Base-by-base conservation (phyloP, 2,888 invertebrate species). In the Erpobdella octoculata region DNA sequence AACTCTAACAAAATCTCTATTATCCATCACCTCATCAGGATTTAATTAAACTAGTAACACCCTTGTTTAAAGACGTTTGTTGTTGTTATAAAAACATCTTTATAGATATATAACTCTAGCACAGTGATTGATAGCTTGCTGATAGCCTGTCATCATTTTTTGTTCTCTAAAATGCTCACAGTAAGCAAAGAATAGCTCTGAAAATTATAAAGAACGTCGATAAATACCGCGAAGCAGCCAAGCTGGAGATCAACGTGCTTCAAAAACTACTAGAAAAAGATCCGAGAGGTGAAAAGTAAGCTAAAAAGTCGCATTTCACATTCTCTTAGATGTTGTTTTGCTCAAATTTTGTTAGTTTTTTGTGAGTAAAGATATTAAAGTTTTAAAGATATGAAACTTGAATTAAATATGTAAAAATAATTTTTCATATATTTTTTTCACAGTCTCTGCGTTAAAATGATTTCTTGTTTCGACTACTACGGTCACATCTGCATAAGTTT, bases 201-300 rank as follows among this genome's bases (percentile, higher is more conserved):
- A 98, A 98, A 86, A 94, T 99, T 78, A 98, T 98, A 81, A 98
- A 98, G 86, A 98, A 97, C 86, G 96, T 98, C 76, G 94, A 95
- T 84, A 98, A 98, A 86, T 98, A 98, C 85, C 88, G 97, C 82
- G 97, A 98, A 86, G 98, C 98, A 79, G 98, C 98, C 78, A 95
- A 94, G 86, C 87, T 98, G 81, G 98, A 99, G 86, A 97, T 99
- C 78, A 96, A 96, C 85, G 97, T 96, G 71, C 87, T 99, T 83
- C 93, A 97, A 85, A 96, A 94, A 85, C 88, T 99, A 79, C 89
- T 91, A 75, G 91, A 91, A 81, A 90, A 91, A 83, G 97, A 98
- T 87, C 93, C 95, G 68, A 89, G 91, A 79, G 91, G 92, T 83
- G 89, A 91, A 87, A 90, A 92, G 96, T 96, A 85, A 91, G 93